These are phyloP conservation scores for Pterobdella sp. DNA, from an alignment of 2,888 invertebrate species.

Conservation along the genomic window DNA sequence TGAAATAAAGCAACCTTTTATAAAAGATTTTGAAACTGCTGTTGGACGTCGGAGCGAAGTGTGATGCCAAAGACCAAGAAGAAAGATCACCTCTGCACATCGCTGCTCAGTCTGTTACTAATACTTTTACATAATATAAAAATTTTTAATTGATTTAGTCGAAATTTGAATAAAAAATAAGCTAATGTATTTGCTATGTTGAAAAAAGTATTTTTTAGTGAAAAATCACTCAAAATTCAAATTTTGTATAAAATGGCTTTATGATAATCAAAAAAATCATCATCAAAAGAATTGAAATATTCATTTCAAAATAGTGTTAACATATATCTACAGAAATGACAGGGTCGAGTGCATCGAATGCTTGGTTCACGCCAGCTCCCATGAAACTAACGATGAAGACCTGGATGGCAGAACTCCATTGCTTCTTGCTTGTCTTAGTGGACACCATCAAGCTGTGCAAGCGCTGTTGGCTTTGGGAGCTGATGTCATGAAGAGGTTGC, in stretches of 20 bases:
- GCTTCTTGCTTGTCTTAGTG: constrained; percentile 38
- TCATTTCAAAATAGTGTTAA: background rate
- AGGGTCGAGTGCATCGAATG: constrained; percentile 39
- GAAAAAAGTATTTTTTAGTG: no score
- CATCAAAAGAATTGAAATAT: background rate
- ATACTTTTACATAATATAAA: no score
- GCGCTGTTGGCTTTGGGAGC: constrained; percentile 38
- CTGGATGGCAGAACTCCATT: constrained; percentile 40
- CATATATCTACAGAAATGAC: constrained; percentile 33
- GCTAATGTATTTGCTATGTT: no score
- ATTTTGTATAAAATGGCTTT: background rate
- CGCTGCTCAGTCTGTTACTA: no score
- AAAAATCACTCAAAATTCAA: no score
- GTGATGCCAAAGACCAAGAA: constrained; percentile 39
- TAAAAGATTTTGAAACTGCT: constrained; percentile 36
- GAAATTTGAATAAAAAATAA: no score
- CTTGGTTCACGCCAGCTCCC: constrained; percentile 36
- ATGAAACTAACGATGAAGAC: constrained; percentile 41
- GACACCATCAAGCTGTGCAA: constrained; percentile 38
- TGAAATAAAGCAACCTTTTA: background rate
- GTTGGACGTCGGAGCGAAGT: constrained; percentile 35
- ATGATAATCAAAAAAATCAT: background rate
- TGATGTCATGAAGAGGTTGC: constrained; percentile 38
- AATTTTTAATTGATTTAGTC: no score
- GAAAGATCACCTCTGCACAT: constrained; percentile 40